Evolutionary conservation across 2,888 invertebrate species (phyloP).

Genomic region (Chrysolina oricalcia): DNA sequence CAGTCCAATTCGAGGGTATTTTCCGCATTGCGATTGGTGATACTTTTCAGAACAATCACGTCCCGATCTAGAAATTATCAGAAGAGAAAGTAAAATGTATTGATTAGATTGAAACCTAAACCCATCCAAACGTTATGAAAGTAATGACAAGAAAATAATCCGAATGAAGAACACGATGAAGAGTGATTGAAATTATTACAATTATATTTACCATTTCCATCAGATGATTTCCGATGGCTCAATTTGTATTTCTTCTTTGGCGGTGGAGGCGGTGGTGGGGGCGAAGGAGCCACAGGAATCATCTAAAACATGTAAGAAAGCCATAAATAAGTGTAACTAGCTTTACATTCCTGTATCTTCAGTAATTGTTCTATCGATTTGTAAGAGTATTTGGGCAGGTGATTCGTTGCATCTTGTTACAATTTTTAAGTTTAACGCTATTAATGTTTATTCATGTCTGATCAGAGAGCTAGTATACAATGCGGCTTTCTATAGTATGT

Average conservation of each 20-base stretch:
- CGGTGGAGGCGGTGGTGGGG: slow-evolving; percentile 62
- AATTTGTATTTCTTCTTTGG: slow-evolving; percentile 69
- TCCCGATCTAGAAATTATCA: slow-evolving; percentile 64
- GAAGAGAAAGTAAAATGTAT: background rate
- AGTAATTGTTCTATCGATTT: too few relatives aligned
- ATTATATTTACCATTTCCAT: slow-evolving; percentile 63
- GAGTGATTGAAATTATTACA: background rate
- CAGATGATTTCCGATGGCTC: slow-evolving; percentile 66
- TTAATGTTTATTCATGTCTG: too few relatives aligned
- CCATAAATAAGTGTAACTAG: background rate
- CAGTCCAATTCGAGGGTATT: slow-evolving; percentile 79
- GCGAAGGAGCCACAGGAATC: slow-evolving; percentile 59
- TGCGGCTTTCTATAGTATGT: too few relatives aligned
- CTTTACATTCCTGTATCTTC: too few relatives aligned
- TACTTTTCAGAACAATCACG: slow-evolving; percentile 66
- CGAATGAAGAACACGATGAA: background rate
- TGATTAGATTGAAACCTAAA: too few relatives aligned
- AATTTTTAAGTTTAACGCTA: too few relatives aligned
- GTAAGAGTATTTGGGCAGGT: too few relatives aligned
- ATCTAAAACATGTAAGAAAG: slow-evolving; percentile 54
- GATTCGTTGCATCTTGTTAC: too few relatives aligned
- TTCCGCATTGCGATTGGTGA: slow-evolving; percentile 62
- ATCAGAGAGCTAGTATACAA: too few relatives aligned
- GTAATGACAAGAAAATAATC: background rate
- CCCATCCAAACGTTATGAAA: too few relatives aligned